Evolutionary conservation across 2,888 invertebrate species (phyloP).

Genomic region (Dolomedes plantarius): DNA sequence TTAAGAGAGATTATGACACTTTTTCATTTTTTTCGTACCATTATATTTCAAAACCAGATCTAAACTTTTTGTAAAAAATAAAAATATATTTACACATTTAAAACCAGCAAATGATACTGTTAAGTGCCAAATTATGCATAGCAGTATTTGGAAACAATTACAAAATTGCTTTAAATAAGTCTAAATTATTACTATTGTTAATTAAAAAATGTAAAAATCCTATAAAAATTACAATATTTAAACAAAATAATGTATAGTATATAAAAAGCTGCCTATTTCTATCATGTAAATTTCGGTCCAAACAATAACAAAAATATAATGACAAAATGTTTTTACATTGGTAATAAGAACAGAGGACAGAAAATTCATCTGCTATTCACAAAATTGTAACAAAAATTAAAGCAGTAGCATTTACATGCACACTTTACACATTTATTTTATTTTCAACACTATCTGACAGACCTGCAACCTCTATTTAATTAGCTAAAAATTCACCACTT

Average conservation of each 20-base stretch:
- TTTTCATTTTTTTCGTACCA: no score
- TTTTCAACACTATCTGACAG: background rate
- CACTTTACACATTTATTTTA: background rate
- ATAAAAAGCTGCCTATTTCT: background rate
- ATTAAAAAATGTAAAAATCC: background rate
- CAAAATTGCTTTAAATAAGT: background rate
- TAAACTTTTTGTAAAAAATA: no score
- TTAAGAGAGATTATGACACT: no score
- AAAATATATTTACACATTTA: no score
- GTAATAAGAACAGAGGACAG: background rate
- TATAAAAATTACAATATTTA: background rate
- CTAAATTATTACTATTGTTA: background rate
- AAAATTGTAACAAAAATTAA: background rate
- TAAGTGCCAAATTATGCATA: background rate
- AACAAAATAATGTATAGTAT: background rate
- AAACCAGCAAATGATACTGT: no score
- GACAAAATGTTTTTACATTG: background rate
- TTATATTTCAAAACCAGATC: no score
- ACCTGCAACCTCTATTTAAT: conserved; percentile 14
- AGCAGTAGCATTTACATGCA: conserved; percentile 12
- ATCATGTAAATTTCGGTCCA: background rate
- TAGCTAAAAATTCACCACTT: background rate
- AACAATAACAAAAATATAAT: background rate
- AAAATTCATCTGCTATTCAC: background rate
- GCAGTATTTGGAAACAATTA: background rate